Base-by-base conservation (phyloP, 2,888 invertebrate species). In the Malachius bipustulatus region DNA sequence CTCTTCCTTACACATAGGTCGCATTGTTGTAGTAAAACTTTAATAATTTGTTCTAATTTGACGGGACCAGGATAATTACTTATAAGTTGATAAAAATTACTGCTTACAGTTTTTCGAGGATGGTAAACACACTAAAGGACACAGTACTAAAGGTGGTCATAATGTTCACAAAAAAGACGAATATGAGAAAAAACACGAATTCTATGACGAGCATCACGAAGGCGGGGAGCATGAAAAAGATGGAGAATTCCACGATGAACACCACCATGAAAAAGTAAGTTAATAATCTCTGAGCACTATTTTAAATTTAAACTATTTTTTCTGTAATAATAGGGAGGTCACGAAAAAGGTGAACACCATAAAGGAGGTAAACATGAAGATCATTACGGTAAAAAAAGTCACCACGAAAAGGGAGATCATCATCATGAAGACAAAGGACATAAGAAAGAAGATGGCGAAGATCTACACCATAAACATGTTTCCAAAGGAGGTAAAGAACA, bases 131-230 rank as follows among this genome's bases (percentile, higher is more conserved):
- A 70, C 74, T 4, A 80, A 80, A 55, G 81, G 81, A 0, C 78
- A 81, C 57, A 77, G 72, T 54, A 80, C 80, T 0, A 77, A 81
- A 55, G 81, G 82, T 2, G 75, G 75, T 49, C 81, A 82, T 52
- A 77, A 75, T 49, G 68, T 81, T 30, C 77, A 77, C 55, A 80
- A 81, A 51, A 80, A 79, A 50, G 80, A 82, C 45, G 81, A 80
- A 50, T 82, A 73, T 51, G 75, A 79, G 50, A 80, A 81, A 54
- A 77, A 77, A 40, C 74, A 77, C 16, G 80, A 80, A 51, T 82
- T 81, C 64, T 82, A 76, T 50, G 81, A 82, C 51, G 81, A 81
- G 54, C 75, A 74, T 38, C 73, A 79, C 16, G 79, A 79, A 42
- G 75, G 73, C 2, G 73, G 67, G 0, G 77, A 75, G 14, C 66